Base-by-base conservation (phyloP, 2,888 invertebrate species). In the Phania funesta region DNA sequence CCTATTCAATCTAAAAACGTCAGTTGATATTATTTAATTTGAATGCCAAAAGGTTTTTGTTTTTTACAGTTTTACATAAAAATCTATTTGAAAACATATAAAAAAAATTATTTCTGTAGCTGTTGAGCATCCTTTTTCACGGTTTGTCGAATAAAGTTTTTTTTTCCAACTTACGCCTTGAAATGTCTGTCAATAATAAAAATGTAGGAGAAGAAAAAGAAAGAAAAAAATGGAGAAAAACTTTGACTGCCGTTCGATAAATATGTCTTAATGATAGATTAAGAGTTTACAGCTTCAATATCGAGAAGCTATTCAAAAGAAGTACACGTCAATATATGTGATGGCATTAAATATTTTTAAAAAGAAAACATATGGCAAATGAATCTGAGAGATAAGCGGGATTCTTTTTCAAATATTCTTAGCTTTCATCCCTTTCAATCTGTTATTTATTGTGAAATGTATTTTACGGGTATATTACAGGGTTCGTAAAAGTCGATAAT, bases 261-360 rank as follows among this genome's bases (percentile, higher is more conserved):
- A 77, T 54, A 70, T 70, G 54, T 77, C 54, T 16, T 56, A 70
- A 70, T 77, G 70, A 56, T 48, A 70, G 54, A 77, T 77, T 64
- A 54, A 70, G 46, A 62, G 54, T 54, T 62, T 64, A 56, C 38
- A 38, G 35, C 6, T 77, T 26, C 22, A 68, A 62, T 44, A 32
- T 60, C 18, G 8, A 13, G 26, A 16, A 48, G 2, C 50, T 38
- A 13, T 26, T 26, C 11, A 44, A 26, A 50, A 38, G 18, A 13
- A 48, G 5, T 11, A 18, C 4, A 18, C 41, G n/a, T n/a, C n/a
- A 24, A 46, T 35, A 24, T 20, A 50, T 38, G n/a, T 20, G n/a
- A 26, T 62, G 62, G 20, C 62, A 50, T 50, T 44, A 7, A 18
- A 16, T 16, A 73, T 50, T 52, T 16, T 22, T 4, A 22, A 18